A percentile compares a stretch with the other conserved stretches of the same genome.
Conservation (phyloP, 2,113 vertebrate species). For the Rissa tridactyla region DNA sequence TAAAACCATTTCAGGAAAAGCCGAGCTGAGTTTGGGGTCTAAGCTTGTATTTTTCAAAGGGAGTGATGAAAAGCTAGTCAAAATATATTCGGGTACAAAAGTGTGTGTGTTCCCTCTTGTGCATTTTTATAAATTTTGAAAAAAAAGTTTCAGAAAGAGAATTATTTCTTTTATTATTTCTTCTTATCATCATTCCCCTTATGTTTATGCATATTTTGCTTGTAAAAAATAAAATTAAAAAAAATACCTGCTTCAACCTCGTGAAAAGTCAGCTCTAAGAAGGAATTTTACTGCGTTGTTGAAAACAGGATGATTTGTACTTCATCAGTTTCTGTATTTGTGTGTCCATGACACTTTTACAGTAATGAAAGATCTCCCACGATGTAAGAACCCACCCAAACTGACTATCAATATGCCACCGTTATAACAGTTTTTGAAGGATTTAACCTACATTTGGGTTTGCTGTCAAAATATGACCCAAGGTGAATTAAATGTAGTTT, state of each 20-base stretch:
- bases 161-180: background rate
- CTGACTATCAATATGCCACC: background rate
- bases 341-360: background rate
- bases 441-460: background rate
- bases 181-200: background rate
- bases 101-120: background rate
- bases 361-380: background rate
- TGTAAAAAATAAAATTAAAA: background rate
- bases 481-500: fast-evolving
- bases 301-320: background rate
- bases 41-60: background rate
- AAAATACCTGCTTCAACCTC: background rate
- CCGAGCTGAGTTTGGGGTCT: background rate
- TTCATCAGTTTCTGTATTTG: background rate
- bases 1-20: background rate
- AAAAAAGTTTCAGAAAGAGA: background rate
- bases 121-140: background rate
- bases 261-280: background rate
- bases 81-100: background rate
- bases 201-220: background rate
- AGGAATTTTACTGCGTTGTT: background rate
- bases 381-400: background rate
- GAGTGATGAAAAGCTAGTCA: background rate
- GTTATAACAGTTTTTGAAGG: background rate
- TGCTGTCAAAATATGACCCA: background rate